Evolutionary conservation across 2,113 vertebrate genomes (phyloP).

Genomic region (Thalassarche chlororhynchos): DNA sequence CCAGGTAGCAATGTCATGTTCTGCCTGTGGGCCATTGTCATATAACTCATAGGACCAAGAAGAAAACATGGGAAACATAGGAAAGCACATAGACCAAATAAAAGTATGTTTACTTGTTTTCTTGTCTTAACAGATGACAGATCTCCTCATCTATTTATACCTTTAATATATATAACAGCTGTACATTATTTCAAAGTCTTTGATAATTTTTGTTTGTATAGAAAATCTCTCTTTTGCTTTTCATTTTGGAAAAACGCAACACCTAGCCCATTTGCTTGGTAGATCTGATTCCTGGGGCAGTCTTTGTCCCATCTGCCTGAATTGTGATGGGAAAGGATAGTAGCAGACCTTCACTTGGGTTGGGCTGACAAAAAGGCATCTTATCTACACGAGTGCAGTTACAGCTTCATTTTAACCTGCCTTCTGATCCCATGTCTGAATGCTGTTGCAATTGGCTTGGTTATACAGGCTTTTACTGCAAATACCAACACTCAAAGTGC

Average conservation of each 20-base stretch:
- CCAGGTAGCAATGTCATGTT: background rate
- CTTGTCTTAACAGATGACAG: background rate
- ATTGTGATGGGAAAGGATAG: background rate
- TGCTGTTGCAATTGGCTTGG: background rate
- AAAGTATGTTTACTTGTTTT: background rate
- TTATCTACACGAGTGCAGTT: background rate
- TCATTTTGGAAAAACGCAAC: background rate
- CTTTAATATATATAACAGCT: background rate
- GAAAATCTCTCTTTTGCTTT: background rate
- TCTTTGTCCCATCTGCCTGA: background rate
- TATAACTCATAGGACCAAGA: background rate
- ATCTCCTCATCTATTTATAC: background rate
- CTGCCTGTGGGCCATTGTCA: background rate
- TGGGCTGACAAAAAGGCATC: background rate
- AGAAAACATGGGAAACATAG: background rate
- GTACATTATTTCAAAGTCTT: background rate
- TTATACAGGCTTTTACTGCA: background rate
- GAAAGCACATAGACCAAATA: background rate
- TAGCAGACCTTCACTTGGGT: background rate
- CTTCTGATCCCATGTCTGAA: background rate
- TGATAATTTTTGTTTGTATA: background rate
- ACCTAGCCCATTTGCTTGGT: background rate
- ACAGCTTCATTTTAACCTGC: background rate
- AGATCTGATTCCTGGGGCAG: background rate
- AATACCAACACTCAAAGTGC: background rate